Evolutionary conservation across 2,888 invertebrate species (phyloP), one percentile per base, ranked within the genome.

Genomic region (Brachynemurus nebulosus): DNA sequence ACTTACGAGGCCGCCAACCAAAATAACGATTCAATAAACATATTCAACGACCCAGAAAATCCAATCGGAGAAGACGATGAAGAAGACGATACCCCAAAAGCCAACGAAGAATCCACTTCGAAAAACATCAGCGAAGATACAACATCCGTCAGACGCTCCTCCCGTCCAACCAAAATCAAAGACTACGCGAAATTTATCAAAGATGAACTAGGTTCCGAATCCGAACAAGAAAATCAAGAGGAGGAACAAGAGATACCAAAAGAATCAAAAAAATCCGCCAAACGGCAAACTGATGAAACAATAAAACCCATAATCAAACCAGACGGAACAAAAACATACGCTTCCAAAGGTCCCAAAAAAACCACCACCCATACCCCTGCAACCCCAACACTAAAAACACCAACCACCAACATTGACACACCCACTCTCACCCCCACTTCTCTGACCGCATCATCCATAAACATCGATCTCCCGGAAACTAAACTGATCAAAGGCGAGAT

Each of bases 171-270:
- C 1, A 72, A 72, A 55, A 65, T 71, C 7, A 72, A 69, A 55
- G 69, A 72, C 53, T 74, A 72, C 52, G 72, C 72, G 1, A 71
- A 71, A 54, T 72, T 74, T 66, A 64, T 74, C 12, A 67, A 69
- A 25, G 65, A 69, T 61, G 66, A 59, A 49, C 40, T 60, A 4
- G 57, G 56, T 11, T 41, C 45, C 1, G 47, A 47, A 7, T 44
- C 55, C 2, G 61, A 59, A 46, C 54, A 57, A 7, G 56, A 56
- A 20, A 46, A 47, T 2, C 49, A 52, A 14, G 40, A 50, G 7
- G 49, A 48, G 6, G 55, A 69, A 34, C 69, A 68, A 54, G 39
- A 42, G 17, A 36, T 19, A 42, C 21, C 18, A 20, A 42, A 21
- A 20, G 44, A 40, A 41, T 33, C 42, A 16, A 12, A 33, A 39